Percentiles rank a stretch among this genome's conserved stretches.
These are phyloP conservation scores for Drosophila takahashii DNA, from an alignment of 1,140 invertebrate genomes.

Conservation along the genomic window DNA sequence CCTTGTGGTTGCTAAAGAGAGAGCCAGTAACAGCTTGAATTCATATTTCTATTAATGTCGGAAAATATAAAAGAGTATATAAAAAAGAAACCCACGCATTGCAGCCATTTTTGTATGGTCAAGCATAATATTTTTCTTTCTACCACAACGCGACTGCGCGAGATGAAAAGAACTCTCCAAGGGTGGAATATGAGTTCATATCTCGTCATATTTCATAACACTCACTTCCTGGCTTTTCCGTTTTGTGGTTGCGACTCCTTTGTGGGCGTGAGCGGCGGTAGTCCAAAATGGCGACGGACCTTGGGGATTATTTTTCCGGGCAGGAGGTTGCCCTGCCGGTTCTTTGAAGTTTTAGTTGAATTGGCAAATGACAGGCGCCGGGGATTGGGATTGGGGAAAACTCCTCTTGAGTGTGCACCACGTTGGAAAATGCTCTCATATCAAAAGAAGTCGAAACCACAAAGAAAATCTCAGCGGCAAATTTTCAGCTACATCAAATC, in stretches of 20 bases:
- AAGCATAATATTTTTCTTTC: not conserved
- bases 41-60: not conserved
- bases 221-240: conserved; percentile 6
- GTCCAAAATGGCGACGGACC: conserved; percentile 54
- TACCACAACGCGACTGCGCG: conserved; percentile 63
- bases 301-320: conserved; percentile 2
- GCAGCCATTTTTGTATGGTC: conserved; percentile 2
- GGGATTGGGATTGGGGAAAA: conserved; percentile 4
- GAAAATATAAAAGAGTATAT: too few species aligned
- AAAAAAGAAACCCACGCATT: not conserved
- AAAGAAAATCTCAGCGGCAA: conserved; percentile 80
- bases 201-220: conserved; percentile 77
- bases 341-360: conserved; percentile 67
- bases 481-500: conserved; percentile 60
- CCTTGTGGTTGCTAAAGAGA: conserved; percentile 4
- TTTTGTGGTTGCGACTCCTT: conserved; percentile 4
- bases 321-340: conserved; percentile 1
- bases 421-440: conserved; percentile 58
- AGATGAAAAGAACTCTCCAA: not conserved
- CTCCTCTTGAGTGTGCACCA: conserved; percentile 31
- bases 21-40: too few species aligned
- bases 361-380: conserved; percentile 49
- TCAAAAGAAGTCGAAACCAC: conserved; percentile 81
- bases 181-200: conserved; percentile 77
- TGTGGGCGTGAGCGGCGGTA: conserved; percentile 50